phyloP scores from a whole-genome alignment of 1,140 invertebrate species.

The Theocolax elegans region DNA sequence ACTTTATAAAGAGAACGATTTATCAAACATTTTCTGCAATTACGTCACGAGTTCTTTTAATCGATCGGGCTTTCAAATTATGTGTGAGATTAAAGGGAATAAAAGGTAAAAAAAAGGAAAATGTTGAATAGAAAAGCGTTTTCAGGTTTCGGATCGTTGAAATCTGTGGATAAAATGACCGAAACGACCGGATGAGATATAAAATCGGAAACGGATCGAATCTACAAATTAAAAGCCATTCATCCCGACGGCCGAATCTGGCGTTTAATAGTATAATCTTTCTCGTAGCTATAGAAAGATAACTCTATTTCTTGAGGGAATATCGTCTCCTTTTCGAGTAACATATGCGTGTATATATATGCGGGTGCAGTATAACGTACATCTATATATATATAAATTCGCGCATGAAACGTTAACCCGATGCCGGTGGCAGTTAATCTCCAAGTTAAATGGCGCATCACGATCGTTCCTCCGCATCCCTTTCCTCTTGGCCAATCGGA shows the following conservation, averaged over 20 bases:
- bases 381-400: constrained; percentile 18
- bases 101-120: no score
- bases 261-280: neutral
- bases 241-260: neutral
- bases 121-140: no score
- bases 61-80: no score
- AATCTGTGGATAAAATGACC: neutral
- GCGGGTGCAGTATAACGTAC: neutral
- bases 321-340: neutral
- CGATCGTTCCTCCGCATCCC: neutral
- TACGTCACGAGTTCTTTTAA: no score
- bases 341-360: neutral
- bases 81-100: no score
- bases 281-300: neutral
- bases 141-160: no score
- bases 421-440: constrained; percentile 34
- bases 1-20: no score
- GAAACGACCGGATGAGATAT: neutral
- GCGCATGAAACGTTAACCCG: constrained; percentile 34
- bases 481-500: constrained; percentile 23
- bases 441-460: constrained; percentile 39
- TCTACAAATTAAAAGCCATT: constrained; percentile 17
- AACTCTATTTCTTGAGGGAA: constrained; percentile 21
- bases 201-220: constrained; percentile 4
- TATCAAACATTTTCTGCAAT: no score